Evolutionary conservation across 2,113 vertebrate genomes (phyloP).

Genomic region (Oreotrochilus melanogaster): DNA sequence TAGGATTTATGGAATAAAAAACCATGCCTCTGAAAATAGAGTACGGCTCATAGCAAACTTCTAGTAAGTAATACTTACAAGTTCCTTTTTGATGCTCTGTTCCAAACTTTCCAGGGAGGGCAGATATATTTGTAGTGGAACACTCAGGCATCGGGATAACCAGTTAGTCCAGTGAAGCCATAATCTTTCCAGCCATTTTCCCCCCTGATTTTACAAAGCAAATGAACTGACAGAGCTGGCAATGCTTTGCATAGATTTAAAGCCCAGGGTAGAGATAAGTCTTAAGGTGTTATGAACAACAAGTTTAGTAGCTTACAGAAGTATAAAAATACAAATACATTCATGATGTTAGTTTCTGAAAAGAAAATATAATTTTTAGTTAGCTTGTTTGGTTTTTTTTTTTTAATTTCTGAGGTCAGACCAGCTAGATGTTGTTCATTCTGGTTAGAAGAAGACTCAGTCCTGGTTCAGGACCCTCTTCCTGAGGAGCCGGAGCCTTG

Average conservation of each 20-base stretch:
- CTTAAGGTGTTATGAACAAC: neutral
- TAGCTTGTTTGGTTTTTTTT: neutral
- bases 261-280: neutral
- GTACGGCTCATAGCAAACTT: neutral
- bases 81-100: neutral
- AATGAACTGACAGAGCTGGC: neutral
- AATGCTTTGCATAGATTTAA: neutral
- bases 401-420: neutral
- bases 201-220: neutral
- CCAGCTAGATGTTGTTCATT: neutral
- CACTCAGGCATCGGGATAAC: neutral
- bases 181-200: neutral
- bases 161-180: neutral
- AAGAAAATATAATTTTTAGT: neutral
- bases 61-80: neutral
- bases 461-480: constrained; percentile 53
- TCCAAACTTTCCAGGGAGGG: neutral
- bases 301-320: neutral
- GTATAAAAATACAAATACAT: neutral
- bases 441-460: neutral
- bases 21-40: neutral
- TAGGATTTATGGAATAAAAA: neutral
- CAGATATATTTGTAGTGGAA: neutral
- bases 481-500: constrained; percentile 85
- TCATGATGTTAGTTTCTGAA: neutral